Evolutionary conservation across 2,797 vertebrate genomes (phyloP).

Genomic region (Gallinago stenura): DNA sequence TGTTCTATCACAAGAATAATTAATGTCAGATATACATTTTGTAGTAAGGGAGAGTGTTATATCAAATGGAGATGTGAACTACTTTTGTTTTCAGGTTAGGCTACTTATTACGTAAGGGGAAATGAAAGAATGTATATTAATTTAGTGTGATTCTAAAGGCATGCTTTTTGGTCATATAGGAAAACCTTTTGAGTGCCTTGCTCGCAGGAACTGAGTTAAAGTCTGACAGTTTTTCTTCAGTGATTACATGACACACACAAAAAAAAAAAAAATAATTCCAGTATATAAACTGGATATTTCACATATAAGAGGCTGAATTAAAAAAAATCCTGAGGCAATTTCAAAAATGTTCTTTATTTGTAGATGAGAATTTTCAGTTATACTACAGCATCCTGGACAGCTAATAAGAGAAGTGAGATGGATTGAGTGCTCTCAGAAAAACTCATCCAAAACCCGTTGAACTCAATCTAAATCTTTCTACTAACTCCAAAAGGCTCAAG

Average conservation of each 20-base stretch:
- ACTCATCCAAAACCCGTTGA: not conserved
- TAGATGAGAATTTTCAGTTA: not conserved
- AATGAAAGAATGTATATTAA: not conserved
- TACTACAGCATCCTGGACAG: not conserved
- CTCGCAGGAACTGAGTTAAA: not conserved
- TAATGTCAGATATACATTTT: not conserved
- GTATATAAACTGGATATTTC: not conserved
- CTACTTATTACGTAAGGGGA: not conserved
- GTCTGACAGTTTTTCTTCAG: not conserved
- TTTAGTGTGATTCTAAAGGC: not conserved
- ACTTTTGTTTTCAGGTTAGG: not conserved
- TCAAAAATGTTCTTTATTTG: not conserved
- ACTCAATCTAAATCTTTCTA: not conserved
- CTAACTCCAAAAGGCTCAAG: not conserved
- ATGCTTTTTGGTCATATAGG: rapidly evolving
- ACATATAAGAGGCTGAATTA: not conserved
- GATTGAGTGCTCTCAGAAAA: not conserved
- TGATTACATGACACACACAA: not conserved
- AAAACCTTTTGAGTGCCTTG: not conserved
- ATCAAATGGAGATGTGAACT: not conserved
- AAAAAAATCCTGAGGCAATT: not conserved
- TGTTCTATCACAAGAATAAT: not conserved
- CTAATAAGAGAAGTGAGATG: not conserved
- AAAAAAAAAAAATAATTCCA: not conserved
- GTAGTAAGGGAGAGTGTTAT: not conserved